These are phyloP conservation scores for Phrynocephalus guinanensis DNA, from an alignment of 2,797 vertebrate genomes.

Conservation along the genomic window DNA sequence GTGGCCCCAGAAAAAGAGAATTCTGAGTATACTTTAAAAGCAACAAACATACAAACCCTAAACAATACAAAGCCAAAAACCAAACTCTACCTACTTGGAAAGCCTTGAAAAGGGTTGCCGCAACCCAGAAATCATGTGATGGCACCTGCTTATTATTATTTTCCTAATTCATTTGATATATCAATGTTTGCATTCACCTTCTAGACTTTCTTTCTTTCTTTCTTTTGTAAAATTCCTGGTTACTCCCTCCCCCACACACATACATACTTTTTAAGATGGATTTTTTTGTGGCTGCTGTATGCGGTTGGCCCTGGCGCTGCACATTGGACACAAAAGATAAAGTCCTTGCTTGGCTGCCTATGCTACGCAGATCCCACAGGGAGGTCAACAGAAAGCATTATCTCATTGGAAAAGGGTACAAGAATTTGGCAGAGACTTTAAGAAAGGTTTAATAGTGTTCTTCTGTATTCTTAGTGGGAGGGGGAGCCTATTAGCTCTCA, in stretches of 20 bases:
- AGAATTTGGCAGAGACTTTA: neutral
- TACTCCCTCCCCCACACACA: neutral
- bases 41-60: too few relatives aligned
- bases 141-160: too few relatives aligned
- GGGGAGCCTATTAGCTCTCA: too few relatives aligned
- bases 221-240: neutral
- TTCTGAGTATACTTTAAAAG: too few relatives aligned
- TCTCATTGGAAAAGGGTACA: neutral
- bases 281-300: neutral
- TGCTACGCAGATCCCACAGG: neutral
- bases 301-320: neutral
- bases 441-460: neutral
- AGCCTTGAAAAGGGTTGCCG: too few relatives aligned
- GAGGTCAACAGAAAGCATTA: neutral
- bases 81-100: too few relatives aligned
- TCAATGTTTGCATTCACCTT: neutral
- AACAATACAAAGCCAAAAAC: too few relatives aligned
- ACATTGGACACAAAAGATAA: neutral
- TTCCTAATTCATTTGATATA: too few relatives aligned
- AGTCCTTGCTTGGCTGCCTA: neutral
- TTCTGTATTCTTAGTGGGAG: too few relatives aligned
- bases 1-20: too few relatives aligned
- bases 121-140: too few relatives aligned
- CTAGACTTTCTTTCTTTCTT: neutral
- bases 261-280: neutral